phyloP scores from a whole-genome alignment of 2,113 vertebrate species.

The Callocephalon fimbriatum region DNA sequence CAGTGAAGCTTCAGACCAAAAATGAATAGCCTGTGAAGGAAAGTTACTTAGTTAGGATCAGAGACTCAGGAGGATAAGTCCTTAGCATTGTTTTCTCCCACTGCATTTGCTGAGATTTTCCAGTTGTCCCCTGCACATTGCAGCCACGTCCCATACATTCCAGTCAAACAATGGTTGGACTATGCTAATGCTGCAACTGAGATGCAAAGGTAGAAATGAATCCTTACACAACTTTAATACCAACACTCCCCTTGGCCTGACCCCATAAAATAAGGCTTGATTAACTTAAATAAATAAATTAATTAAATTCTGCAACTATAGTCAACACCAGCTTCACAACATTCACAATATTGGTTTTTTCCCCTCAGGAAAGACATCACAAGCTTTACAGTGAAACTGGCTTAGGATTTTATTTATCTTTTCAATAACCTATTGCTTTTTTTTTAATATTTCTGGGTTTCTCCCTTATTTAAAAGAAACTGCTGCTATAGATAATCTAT shows the following conservation, averaged over 20 bases:
- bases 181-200: neutral
- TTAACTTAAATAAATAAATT: neutral
- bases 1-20: neutral
- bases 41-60: neutral
- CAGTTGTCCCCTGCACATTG: neutral
- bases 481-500: neutral
- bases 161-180: neutral
- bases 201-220: neutral
- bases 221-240: neutral
- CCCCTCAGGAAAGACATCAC: neutral
- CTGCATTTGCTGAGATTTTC: neutral
- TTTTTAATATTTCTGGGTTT: neutral
- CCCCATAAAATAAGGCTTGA: neutral
- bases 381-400: neutral
- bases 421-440: neutral
- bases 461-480: neutral
- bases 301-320: neutral
- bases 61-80: neutral
- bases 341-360: neutral
- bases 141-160: neutral
- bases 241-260: neutral
- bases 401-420: neutral
- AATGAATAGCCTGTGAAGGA: neutral
- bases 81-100: neutral
- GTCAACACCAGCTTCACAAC: neutral